These are phyloP conservation scores for Axinella damicornis DNA, from an alignment of 37 sponge, comb jelly and placozoan genomes.

Conservation along the genomic window DNA sequence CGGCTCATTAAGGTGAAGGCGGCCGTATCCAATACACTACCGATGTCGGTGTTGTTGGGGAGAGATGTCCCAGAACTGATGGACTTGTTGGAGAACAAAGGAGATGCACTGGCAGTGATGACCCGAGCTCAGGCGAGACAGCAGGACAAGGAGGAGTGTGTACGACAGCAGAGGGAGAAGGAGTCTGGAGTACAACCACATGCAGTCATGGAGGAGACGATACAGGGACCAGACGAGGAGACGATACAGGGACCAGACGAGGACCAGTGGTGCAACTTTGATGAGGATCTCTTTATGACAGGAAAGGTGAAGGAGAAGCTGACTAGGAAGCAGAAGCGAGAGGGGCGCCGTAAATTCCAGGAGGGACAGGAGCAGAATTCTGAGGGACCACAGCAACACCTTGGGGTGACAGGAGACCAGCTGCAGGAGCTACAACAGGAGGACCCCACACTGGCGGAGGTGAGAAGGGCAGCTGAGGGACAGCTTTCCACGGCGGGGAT, in stretches of 20 bases:
- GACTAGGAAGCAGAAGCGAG: no score
- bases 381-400: neutral
- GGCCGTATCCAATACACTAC: conserved; percentile 44
- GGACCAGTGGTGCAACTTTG: no score
- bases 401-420: neutral
- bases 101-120: conserved; percentile 21
- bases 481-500: neutral
- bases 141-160: conserved; percentile 7
- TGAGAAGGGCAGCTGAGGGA: neutral
- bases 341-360: no score
- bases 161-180: no score
- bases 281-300: no score
- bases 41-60: conserved; percentile 43
- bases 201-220: no score
- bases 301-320: no score
- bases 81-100: neutral
- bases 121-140: conserved; percentile 18
- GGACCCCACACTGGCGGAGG: conserved; percentile 28
- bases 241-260: no score
- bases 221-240: no score
- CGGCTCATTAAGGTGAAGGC: conserved; percentile 12
- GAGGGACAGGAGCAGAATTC: no score
- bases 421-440: conserved; percentile 27
- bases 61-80: conserved; percentile 42
- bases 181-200: no score